Conservation (phyloP, 2,113 vertebrate species). For the Oenanthe melanoleuca region DNA sequence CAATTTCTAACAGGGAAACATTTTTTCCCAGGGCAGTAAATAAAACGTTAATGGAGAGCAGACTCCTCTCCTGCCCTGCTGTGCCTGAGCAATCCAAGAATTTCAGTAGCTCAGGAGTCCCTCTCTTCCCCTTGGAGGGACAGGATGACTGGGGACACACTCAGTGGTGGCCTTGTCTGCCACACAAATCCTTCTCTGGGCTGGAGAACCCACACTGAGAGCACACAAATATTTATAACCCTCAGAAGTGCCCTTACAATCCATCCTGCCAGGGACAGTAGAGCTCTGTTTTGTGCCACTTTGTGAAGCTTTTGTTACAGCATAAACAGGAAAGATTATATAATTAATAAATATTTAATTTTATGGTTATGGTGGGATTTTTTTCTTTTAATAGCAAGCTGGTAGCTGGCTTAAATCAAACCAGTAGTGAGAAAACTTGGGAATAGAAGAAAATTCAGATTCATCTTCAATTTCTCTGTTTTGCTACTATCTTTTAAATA, state of each 20-base stretch:
- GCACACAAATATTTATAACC: background rate
- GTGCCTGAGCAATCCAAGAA: background rate
- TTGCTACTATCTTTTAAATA: background rate
- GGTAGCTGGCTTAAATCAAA: background rate
- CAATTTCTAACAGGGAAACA: constrained; percentile 1
- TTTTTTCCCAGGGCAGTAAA: constrained; percentile 31
- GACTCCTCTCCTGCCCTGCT: background rate
- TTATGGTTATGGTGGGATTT: background rate
- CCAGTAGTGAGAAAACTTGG: background rate
- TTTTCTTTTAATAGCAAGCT: background rate
- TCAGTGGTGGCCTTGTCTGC: background rate
- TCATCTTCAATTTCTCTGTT: background rate
- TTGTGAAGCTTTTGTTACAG: background rate
- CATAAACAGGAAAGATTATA: background rate
- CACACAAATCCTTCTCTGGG: background rate
- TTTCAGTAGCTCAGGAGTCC: background rate
- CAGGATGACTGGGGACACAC: background rate
- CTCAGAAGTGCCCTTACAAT: background rate
- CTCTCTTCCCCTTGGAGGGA: background rate
- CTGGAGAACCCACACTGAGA: background rate
- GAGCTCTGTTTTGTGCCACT: background rate
- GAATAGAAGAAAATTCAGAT: background rate
- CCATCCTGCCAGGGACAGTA: background rate
- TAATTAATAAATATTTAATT: background rate
- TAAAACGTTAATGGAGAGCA: background rate